Evolutionary conservation across 2,888 invertebrate species (phyloP).

Genomic region (Chymomyza fuscimana): DNA sequence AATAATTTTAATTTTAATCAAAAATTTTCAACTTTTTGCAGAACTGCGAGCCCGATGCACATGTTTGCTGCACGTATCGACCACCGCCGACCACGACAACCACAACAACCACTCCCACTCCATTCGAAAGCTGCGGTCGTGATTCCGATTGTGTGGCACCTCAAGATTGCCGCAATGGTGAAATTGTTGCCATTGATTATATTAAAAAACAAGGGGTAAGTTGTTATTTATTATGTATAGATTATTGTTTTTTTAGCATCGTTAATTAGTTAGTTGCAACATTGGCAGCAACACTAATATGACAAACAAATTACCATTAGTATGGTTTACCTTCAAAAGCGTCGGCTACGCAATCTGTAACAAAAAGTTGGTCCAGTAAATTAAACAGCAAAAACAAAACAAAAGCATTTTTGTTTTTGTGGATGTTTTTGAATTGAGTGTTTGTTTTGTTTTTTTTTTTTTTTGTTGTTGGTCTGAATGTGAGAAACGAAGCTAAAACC

Average conservation of each 20-base stretch:
- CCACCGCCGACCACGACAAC: slow-evolving; percentile 64
- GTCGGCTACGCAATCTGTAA: slow-evolving; percentile 10
- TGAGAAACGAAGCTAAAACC: slow-evolving; percentile 25
- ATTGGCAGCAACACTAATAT: slow-evolving; percentile 1
- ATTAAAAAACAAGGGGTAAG: slow-evolving; percentile 77
- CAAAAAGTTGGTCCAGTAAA: slow-evolving; percentile 26
- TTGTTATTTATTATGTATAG: slow-evolving; percentile 25
- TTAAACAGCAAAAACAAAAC: slow-evolving; percentile 7
- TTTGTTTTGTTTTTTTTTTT: not conserved
- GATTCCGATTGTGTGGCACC: slow-evolving; percentile 77
- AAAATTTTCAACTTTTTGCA: slow-evolving; percentile 46
- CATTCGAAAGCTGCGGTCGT: slow-evolving; percentile 66
- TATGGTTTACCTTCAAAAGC: slow-evolving; percentile 14
- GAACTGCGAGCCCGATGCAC: slow-evolving; percentile 79
- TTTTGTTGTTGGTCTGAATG: not conserved
- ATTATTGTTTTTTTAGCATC: not conserved
- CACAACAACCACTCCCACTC: slow-evolving; percentile 71
- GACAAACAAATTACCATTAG: slow-evolving; percentile 45
- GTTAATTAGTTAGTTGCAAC: slow-evolving; percentile 35
- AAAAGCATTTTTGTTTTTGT: slow-evolving; percentile 1
- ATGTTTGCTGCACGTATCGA: slow-evolving; percentile 80
- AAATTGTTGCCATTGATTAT: slow-evolving; percentile 72
- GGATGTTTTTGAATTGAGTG: not conserved
- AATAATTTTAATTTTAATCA: slow-evolving; percentile 15
- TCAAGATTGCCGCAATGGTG: slow-evolving; percentile 76